Conservation (phyloP, 2,113 vertebrate species). For the Thalassarche chlororhynchos region DNA sequence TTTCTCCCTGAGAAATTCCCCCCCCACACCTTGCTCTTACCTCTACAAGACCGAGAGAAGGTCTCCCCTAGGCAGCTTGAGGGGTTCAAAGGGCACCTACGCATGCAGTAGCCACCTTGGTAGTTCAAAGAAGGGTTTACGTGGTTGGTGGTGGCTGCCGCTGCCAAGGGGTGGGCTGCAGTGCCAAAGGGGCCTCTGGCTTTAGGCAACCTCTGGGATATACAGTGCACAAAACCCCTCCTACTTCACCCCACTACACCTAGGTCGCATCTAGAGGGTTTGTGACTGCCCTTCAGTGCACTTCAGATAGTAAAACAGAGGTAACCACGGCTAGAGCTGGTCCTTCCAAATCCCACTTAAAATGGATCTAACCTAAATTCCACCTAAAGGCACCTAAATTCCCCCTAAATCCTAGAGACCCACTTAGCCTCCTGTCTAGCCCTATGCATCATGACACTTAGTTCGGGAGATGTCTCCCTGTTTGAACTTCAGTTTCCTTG, state of each 20-base stretch:
- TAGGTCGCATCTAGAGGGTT: background rate
- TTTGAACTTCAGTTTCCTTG: background rate
- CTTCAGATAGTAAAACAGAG: background rate
- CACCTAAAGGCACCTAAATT: background rate
- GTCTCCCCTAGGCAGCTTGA: background rate
- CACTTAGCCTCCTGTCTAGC: background rate
- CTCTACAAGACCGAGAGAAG: background rate
- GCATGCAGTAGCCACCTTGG: fast-evolving
- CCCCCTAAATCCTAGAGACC: background rate
- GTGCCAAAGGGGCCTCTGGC: background rate
- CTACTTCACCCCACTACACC: background rate
- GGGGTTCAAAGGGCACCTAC: background rate
- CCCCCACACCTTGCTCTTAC: background rate
- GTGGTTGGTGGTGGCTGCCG: background rate
- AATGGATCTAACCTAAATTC: background rate
- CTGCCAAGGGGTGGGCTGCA: background rate
- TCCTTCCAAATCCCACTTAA: background rate
- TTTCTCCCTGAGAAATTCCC: background rate
- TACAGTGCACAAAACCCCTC: background rate
- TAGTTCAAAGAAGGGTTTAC: background rate
- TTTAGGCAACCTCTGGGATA: background rate
- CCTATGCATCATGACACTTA: background rate
- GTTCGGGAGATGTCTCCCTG: background rate
- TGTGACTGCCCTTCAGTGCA: background rate
- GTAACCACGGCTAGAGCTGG: background rate